Evolutionary conservation across 2,113 vertebrate genomes (phyloP).

Genomic region (Pseudonaja textilis): DNA sequence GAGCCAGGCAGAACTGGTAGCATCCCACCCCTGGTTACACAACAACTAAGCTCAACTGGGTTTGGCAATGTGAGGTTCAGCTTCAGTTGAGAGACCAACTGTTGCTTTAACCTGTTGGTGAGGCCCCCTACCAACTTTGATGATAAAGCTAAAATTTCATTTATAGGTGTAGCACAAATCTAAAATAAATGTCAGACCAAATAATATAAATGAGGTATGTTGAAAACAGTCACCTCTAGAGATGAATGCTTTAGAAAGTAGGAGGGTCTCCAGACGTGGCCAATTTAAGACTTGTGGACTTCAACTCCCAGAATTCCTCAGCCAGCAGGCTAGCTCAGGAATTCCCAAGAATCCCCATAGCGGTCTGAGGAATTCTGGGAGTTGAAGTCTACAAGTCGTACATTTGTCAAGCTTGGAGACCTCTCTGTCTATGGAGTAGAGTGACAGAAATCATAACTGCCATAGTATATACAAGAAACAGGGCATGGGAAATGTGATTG

Average conservation of each 20-base stretch:
- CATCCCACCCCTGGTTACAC: no score
- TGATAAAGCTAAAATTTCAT: background rate
- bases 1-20: no score
- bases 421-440: background rate
- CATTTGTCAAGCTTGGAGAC: background rate
- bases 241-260: background rate
- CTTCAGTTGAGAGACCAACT: background rate
- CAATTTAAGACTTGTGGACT: background rate
- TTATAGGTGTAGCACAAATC: background rate
- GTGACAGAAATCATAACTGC: background rate
- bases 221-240: background rate
- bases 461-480: background rate
- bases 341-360: background rate
- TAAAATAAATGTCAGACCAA: background rate
- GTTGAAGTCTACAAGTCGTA: background rate
- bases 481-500: background rate
- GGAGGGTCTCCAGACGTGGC: background rate
- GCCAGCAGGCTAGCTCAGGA: background rate
- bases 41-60: background rate
- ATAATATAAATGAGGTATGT: background rate
- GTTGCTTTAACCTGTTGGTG: background rate
- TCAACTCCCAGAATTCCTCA: background rate
- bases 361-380: background rate
- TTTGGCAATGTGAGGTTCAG: background rate
- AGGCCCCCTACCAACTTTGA: background rate